A percentile compares a stretch with the other conserved stretches of the same genome.
These are phyloP conservation scores for Silurus meridionalis DNA, from an alignment of 2,113 vertebrate genomes.

Conservation along the genomic window DNA sequence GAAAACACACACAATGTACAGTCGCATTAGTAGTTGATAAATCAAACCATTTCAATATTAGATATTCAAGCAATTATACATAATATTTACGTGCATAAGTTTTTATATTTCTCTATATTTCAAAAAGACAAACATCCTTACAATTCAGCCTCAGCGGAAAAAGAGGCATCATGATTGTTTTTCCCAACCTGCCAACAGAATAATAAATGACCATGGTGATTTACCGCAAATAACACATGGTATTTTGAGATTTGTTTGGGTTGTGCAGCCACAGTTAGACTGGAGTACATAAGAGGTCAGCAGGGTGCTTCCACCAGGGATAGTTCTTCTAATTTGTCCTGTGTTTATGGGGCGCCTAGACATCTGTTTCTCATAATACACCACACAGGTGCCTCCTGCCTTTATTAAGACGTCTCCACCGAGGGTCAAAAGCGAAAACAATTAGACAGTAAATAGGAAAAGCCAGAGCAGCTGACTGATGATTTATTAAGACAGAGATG, in stretches of 20 bases:
- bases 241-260: slow-evolving; percentile 31
- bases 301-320: background rate
- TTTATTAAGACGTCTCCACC: slow-evolving; percentile 22
- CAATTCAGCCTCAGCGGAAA: slow-evolving; percentile 1
- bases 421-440: slow-evolving; percentile 1
- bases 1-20: background rate
- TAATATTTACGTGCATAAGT: background rate
- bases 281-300: background rate
- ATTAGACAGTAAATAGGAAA: background rate
- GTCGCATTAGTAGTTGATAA: background rate
- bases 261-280: slow-evolving; percentile 1
- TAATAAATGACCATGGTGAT: slow-evolving; percentile 29
- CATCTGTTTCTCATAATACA: slow-evolving; percentile 39
- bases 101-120: background rate
- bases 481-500: background rate
- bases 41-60: background rate
- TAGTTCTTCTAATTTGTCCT: slow-evolving; percentile 21
- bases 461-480: slow-evolving; percentile 33
- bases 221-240: slow-evolving; percentile 13
- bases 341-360: background rate
- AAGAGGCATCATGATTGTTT: background rate
- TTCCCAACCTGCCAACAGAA: background rate
- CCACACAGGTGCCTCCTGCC: slow-evolving; percentile 4
- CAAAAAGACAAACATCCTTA: background rate
- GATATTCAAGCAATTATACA: background rate